Evolutionary conservation across 2,797 vertebrate genomes (phyloP).

Genomic region (Myripristis murdjan): DNA sequence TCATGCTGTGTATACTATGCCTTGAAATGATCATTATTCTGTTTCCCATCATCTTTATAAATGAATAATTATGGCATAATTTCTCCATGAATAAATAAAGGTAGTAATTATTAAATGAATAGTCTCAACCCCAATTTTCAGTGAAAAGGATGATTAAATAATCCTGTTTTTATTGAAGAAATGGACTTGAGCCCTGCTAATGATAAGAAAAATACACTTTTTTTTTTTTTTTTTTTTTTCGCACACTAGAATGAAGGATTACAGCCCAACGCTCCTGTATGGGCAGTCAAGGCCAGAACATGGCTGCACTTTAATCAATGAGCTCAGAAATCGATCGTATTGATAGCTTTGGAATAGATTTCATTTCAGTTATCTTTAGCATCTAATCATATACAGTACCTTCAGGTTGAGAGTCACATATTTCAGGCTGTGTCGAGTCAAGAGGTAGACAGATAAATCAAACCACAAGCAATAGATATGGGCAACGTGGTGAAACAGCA

Average conservation of each 20-base stretch:
- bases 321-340: constrained; percentile 6
- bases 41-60: too few relatives aligned
- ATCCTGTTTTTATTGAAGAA: too few relatives aligned
- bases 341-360: constrained; percentile 18
- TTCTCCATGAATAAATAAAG: too few relatives aligned
- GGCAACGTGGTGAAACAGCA: too few relatives aligned
- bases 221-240: too few relatives aligned
- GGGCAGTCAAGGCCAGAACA: background rate
- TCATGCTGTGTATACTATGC: too few relatives aligned
- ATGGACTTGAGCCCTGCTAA: background rate
- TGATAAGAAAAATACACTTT: background rate
- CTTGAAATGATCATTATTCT: too few relatives aligned
- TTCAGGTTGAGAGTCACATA: constrained; percentile 2
- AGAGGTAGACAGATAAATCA: background rate
- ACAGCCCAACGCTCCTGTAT: background rate
- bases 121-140: too few relatives aligned
- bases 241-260: background rate
- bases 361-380: constrained; percentile 24
- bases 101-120: too few relatives aligned
- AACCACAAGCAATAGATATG: background rate
- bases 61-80: too few relatives aligned
- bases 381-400: constrained; percentile 20
- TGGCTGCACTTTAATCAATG: constrained; percentile 16
- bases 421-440: constrained; percentile 5
- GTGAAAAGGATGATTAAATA: too few relatives aligned